phyloP scores from a whole-genome alignment of 2,113 vertebrate genomes.

The Thinocorus orbignyianus region DNA sequence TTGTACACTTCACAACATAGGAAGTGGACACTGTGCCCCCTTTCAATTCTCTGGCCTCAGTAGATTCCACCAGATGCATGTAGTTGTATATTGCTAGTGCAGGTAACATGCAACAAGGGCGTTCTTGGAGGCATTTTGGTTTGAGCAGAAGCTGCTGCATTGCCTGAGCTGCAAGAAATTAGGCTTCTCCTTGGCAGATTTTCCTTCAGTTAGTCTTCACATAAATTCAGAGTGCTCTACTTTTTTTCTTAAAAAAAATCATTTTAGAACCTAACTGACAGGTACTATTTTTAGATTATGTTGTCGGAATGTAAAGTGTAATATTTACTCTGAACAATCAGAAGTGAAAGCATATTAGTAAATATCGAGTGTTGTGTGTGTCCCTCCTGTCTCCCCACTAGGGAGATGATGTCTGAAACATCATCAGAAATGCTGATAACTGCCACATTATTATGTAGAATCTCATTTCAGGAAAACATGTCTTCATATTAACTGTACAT shows the following conservation, averaged over 20 bases:
- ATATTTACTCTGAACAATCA: neutral
- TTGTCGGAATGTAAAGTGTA: neutral
- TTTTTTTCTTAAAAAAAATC: neutral
- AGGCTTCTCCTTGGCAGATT: neutral
- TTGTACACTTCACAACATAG: rapidly evolving
- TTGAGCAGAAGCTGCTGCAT: neutral
- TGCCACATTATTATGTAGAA: neutral
- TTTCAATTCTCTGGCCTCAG: neutral
- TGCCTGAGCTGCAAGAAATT: neutral
- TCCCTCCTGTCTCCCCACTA: neutral
- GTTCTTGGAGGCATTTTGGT: neutral
- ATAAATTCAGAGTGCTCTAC: neutral
- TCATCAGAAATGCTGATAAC: neutral
- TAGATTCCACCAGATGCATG: neutral
- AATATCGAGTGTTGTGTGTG: neutral
- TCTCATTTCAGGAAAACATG: neutral
- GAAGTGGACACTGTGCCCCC: rapidly evolving
- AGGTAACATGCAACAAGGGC: neutral
- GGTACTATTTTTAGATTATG: neutral
- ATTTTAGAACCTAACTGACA: neutral
- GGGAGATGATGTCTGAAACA: too few species aligned
- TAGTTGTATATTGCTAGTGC: neutral
- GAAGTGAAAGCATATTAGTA: neutral
- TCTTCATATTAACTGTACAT: neutral
- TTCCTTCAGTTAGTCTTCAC: neutral